Evolutionary conservation across 2,113 vertebrate genomes (phyloP).

Genomic region (Scomber scombrus): DNA sequence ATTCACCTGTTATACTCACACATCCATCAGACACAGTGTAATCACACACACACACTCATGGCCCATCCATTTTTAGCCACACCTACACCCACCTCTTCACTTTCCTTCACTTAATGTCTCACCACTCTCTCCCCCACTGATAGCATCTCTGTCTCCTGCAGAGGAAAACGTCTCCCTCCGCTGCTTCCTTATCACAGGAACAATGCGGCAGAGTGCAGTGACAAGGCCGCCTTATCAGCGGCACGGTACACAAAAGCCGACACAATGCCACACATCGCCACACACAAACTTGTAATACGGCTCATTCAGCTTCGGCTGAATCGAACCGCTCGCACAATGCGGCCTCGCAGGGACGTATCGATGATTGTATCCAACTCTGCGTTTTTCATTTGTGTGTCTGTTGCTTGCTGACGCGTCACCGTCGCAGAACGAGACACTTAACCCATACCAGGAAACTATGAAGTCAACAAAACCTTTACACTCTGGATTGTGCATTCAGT

Average conservation of each 20-base stretch:
- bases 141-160: conserved; percentile 62
- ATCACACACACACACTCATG: neutral
- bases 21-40: neutral
- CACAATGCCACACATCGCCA: conserved; percentile 46
- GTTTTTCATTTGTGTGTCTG: conserved; percentile 22
- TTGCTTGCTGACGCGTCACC: conserved; percentile 1
- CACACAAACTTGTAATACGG: conserved; percentile 20
- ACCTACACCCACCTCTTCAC: conserved; percentile 29
- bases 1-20: conserved; percentile 18
- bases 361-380: conserved; percentile 1
- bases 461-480: conserved; percentile 26
- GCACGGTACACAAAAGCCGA: conserved; percentile 36
- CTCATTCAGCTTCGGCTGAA: conserved; percentile 51
- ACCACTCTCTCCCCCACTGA: conserved; percentile 14
- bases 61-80: conserved; percentile 29
- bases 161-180: conserved; percentile 49
- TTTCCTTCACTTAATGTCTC: conserved; percentile 23
- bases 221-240: conserved; percentile 61
- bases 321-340: conserved; percentile 14
- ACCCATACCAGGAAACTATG: neutral
- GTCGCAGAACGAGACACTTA: conserved; percentile 33
- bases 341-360: conserved; percentile 10
- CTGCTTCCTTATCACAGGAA: conserved; percentile 66
- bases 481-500: neutral
- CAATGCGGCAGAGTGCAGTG: conserved; percentile 48